Evolutionary conservation across 2,888 invertebrate genomes (phyloP).

Genomic region (Epinotia brunnichana): DNA sequence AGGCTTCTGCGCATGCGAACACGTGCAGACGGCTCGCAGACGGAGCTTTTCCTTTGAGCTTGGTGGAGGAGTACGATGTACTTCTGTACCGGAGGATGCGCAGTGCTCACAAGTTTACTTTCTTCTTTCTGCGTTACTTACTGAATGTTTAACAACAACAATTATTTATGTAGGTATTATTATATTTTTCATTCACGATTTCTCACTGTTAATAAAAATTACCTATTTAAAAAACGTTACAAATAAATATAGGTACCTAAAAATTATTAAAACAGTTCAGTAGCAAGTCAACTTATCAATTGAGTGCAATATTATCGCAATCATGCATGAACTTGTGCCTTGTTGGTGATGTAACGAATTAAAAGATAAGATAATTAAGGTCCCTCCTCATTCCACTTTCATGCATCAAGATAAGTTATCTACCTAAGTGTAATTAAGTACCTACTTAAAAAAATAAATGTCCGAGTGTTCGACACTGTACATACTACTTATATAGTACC

Average conservation of each 20-base stretch:
- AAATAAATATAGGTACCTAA: neutral
- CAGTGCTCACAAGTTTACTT: neutral
- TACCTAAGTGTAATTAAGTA: too few relatives aligned
- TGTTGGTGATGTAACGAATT: conserved; percentile 12
- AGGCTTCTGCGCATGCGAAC: conserved; percentile 62
- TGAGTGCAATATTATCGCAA: conserved; percentile 41
- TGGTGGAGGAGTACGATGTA: neutral
- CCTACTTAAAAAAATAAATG: too few relatives aligned
- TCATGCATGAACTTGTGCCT: conserved; percentile 32
- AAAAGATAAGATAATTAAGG: conserved; percentile 32
- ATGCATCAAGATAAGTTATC: neutral
- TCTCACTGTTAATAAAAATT: neutral
- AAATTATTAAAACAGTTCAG: neutral
- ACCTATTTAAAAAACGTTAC: neutral
- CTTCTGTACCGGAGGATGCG: neutral
- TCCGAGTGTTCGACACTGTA: too few relatives aligned
- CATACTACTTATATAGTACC: too few relatives aligned
- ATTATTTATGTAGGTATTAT: neutral
- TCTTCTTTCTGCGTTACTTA: neutral
- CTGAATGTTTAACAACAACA: neutral
- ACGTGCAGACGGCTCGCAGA: conserved; percentile 76
- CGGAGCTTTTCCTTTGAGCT: conserved; percentile 43
- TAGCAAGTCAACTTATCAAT: conserved; percentile 30
- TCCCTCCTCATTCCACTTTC: neutral
- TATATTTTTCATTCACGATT: neutral